phyloP scores from a whole-genome alignment of 2,888 invertebrate genomes.

The Neuroscelio doddi region DNA sequence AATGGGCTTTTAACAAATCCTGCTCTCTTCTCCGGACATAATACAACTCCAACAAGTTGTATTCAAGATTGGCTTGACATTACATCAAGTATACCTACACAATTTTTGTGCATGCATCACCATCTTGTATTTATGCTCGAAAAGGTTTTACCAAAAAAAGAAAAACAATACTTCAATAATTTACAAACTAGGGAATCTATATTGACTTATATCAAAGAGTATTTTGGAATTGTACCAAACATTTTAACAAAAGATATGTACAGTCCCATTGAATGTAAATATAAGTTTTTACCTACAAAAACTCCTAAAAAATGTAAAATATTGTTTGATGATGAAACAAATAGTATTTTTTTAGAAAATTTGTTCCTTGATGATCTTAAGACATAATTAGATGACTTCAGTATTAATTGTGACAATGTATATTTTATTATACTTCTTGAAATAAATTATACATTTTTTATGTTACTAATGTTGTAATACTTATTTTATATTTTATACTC shows the following conservation, averaged over 20 bases:
- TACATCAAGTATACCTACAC: slow-evolving; percentile 74
- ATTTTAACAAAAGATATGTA: slow-evolving; percentile 19
- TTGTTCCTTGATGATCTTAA: slow-evolving; percentile 15
- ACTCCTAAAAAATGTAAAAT: slow-evolving; percentile 11
- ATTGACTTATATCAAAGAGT: slow-evolving; percentile 79
- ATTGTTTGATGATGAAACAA: slow-evolving; percentile 27
- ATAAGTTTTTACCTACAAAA: slow-evolving; percentile 25
- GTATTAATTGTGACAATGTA: no score
- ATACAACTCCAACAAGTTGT: slow-evolving; percentile 82
- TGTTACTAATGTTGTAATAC: not conserved
- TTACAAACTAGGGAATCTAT: slow-evolving; percentile 81
- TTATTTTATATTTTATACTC: not conserved
- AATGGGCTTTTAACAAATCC: slow-evolving; percentile 94
- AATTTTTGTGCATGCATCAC: slow-evolving; percentile 92
- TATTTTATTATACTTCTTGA: no score
- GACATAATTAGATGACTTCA: not conserved
- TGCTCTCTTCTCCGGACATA: slow-evolving; percentile 84
- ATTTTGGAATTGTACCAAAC: slow-evolving; percentile 74
- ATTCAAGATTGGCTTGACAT: slow-evolving; percentile 87
- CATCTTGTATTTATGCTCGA: slow-evolving; percentile 97
- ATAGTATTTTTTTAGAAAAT: slow-evolving; percentile 39
- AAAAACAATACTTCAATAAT: slow-evolving; percentile 85
- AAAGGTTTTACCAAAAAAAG: slow-evolving; percentile 81
- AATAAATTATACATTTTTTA: not conserved
- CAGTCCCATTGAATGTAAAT: slow-evolving; percentile 43